A percentile compares a stretch with the other conserved stretches of the same genome.
Evolutionary conservation across 2,797 vertebrate species (phyloP).

Genomic region (Pseudomugil gertrudae): DNA sequence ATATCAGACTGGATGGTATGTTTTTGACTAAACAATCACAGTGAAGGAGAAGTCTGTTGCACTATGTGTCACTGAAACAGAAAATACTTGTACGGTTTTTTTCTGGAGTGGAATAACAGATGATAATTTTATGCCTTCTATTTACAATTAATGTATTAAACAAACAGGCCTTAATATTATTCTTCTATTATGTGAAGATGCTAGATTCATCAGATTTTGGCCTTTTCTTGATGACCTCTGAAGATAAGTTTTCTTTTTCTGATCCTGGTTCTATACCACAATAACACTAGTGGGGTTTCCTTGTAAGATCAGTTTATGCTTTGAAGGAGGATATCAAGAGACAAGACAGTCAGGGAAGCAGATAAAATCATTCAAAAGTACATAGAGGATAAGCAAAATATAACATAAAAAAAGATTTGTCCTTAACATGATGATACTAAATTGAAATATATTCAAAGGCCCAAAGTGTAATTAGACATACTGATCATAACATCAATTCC

Average conservation of each 20-base stretch:
- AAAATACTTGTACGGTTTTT: too few species aligned
- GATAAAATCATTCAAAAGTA: slow-evolving; percentile 27
- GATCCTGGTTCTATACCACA: slow-evolving; percentile 4
- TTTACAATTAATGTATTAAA: background rate
- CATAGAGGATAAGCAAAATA: background rate
- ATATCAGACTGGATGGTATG: slow-evolving; percentile 21
- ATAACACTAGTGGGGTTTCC: slow-evolving; percentile 29
- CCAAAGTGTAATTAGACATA: background rate
- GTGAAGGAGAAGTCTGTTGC: background rate
- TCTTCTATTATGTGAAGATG: background rate
- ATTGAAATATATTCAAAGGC: background rate
- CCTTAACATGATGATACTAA: background rate
- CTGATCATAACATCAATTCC: slow-evolving; percentile 11
- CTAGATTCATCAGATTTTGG: slow-evolving; percentile 7
- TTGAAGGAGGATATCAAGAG: slow-evolving; percentile 26
- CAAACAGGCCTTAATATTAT: background rate
- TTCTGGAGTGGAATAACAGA: background rate
- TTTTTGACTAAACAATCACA: slow-evolving; percentile 1
- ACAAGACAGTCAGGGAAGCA: slow-evolving; percentile 17
- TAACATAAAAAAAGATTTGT: slow-evolving; percentile 19
- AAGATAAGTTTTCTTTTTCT: slow-evolving; percentile 23
- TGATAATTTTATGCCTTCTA: background rate
- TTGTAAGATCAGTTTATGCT: slow-evolving; percentile 15
- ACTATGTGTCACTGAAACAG: background rate
- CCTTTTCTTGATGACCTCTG: too few species aligned